Evolutionary conservation across 2,797 vertebrate genomes (phyloP).

Genomic region (Choloepus didactylus): DNA sequence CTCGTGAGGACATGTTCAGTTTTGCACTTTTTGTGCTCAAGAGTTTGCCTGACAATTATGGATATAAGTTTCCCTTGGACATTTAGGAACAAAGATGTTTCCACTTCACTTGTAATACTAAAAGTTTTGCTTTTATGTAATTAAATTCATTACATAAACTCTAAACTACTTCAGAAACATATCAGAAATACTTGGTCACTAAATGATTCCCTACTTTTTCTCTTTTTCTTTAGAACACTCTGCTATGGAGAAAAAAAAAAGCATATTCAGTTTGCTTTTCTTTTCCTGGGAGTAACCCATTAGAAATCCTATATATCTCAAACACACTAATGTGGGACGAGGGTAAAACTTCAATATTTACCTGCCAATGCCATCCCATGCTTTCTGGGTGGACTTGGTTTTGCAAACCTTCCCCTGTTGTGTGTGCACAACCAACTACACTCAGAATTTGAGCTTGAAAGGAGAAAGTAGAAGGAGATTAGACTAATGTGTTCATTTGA

Average conservation of each 20-base stretch:
- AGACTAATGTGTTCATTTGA: not conserved
- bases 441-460: not conserved
- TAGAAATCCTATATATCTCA: not conserved
- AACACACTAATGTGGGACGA: not conserved
- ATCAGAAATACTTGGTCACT: constrained; percentile 56
- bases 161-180: not conserved
- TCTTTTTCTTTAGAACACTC: not conserved
- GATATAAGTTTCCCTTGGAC: constrained; percentile 75
- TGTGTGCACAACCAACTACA: not conserved
- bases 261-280: not conserved
- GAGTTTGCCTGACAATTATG: constrained; percentile 73
- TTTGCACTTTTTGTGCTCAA: constrained; percentile 66
- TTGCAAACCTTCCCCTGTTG: not conserved
- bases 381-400: not conserved
- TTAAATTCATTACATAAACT: constrained; percentile 65
- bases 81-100: constrained; percentile 80
- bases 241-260: not conserved
- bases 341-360: not conserved
- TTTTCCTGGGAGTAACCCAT: not conserved
- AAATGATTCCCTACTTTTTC: not conserved
- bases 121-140: constrained; percentile 62
- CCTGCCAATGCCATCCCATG: not conserved
- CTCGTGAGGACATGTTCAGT: constrained; percentile 55
- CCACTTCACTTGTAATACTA: constrained; percentile 66
- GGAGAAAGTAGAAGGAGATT: not conserved